Conservation (phyloP, 2,888 invertebrate species). For the Maniola hyperantus region DNA sequence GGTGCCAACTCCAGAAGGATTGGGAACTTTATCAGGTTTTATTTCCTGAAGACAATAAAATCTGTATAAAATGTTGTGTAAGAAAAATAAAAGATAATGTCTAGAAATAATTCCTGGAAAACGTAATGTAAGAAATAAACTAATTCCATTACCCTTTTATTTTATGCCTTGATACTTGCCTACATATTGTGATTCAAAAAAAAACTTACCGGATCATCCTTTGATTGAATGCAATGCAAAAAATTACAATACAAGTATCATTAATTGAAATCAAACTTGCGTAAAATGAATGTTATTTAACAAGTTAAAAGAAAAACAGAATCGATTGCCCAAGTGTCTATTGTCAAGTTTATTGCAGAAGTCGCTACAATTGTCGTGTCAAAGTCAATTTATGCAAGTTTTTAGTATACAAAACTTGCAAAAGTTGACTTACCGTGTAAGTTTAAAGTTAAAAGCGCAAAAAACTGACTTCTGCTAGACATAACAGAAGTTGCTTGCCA, state of each 20-base stretch:
- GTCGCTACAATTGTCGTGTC: too few species aligned
- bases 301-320: too few species aligned
- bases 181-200: neutral
- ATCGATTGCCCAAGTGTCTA: too few species aligned
- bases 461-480: too few species aligned
- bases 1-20: slow-evolving; percentile 91
- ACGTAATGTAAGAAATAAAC: neutral
- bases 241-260: slow-evolving; percentile 28
- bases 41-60: slow-evolving; percentile 81
- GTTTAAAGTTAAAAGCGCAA: too few species aligned
- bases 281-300: neutral
- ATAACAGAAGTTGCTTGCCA: too few species aligned
- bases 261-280: neutral
- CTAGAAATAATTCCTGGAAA: neutral
- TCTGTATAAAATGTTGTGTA: neutral
- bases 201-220: slow-evolving; percentile 69
- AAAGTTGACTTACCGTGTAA: too few species aligned
- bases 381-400: too few species aligned
- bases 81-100: too few species aligned
- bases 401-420: too few species aligned
- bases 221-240: slow-evolving; percentile 37
- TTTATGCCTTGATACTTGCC: neutral
- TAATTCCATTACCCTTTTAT: neutral
- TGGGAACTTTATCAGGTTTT: slow-evolving; percentile 93
- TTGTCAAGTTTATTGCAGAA: too few species aligned